Evolutionary conservation across 2,797 vertebrate species (phyloP).

Genomic region (Graptemys geographica): DNA sequence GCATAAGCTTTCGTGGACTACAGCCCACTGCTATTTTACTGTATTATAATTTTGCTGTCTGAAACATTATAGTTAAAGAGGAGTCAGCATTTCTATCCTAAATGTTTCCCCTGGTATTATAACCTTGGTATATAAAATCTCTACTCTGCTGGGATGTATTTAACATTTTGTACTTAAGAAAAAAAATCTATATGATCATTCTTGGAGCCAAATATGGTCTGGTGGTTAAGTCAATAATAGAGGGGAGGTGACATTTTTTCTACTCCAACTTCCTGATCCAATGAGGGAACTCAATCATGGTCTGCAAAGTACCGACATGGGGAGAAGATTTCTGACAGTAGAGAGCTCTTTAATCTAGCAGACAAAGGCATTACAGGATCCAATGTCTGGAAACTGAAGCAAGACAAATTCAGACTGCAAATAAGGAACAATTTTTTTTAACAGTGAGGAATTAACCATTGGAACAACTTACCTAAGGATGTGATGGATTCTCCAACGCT

Average conservation of each 20-base stretch:
- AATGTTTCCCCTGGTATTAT: slow-evolving; percentile 22
- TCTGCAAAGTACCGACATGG: not conserved
- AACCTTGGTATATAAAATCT: not conserved
- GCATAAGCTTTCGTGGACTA: too few relatives aligned
- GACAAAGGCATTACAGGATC: not conserved
- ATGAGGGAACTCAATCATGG: not conserved
- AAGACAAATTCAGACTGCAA: not conserved
- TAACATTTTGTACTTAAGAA: not conserved
- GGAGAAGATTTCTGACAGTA: not conserved
- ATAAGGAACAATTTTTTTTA: not conserved
- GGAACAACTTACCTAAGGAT: not conserved
- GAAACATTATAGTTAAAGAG: slow-evolving; percentile 42
- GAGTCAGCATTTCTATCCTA: slow-evolving; percentile 2
- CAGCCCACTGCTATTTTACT: not conserved
- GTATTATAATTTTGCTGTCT: slow-evolving; percentile 43
- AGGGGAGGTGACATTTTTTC: not conserved
- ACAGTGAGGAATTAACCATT: not conserved
- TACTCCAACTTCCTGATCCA: not conserved
- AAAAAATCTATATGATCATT: not conserved
- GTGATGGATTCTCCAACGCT: not conserved
- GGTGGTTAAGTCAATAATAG: not conserved
- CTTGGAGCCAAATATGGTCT: not conserved
- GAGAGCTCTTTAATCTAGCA: not conserved
- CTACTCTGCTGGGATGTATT: not conserved
- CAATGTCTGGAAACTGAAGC: not conserved